Evolutionary conservation across 2,888 invertebrate species (phyloP), one percentile per base, ranked within the genome.

Genomic region (Ptychoptera albimana): DNA sequence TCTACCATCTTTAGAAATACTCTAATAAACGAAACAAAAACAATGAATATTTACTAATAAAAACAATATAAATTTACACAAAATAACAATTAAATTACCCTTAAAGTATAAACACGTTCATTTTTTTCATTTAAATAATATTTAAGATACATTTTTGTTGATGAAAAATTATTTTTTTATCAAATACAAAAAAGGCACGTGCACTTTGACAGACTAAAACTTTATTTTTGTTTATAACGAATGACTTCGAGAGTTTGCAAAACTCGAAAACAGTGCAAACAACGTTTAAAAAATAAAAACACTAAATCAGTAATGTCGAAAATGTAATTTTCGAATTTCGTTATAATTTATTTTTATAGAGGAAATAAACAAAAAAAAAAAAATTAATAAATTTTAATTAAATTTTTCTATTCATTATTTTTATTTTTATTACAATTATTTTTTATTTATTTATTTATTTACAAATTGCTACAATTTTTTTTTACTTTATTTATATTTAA

Each of bases 51-150:
- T 29, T n/a, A 31, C 14, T 43, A 35, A 44, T 23, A 23, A 23
- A 23, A 23, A 23, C 10, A 14, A 38, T 43, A 13, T 34, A n/a
- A 16, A 8, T 15, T 16, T 36, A 9, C 23, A 37, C 6, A n/a
- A n/a, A n/a, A n/a, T n/a, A n/a, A n/a, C n/a, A n/a, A 31, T 23
- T 12, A 37, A 57, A 57, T 59, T 70, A 88, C 89, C 72, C 86
- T 79, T 44, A 92, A 63, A 6, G 92, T 92, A 60, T 92, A 92
- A 30, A 88, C 77, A 42, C 91, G 74, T 10, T 84, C 77, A 0
- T 86, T 86, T 41, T 75, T 75, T 59, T 80, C 81, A 57, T 85
- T 77, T 50, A 84, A 57, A 57, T 81, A 79, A 60, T 78, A 84
- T 75, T 79, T 80, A 2, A 85, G 65, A 73, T 78, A 80, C 84